Evolutionary conservation across 1,140 invertebrate species (phyloP).

Genomic region (Idris sp.): DNA sequence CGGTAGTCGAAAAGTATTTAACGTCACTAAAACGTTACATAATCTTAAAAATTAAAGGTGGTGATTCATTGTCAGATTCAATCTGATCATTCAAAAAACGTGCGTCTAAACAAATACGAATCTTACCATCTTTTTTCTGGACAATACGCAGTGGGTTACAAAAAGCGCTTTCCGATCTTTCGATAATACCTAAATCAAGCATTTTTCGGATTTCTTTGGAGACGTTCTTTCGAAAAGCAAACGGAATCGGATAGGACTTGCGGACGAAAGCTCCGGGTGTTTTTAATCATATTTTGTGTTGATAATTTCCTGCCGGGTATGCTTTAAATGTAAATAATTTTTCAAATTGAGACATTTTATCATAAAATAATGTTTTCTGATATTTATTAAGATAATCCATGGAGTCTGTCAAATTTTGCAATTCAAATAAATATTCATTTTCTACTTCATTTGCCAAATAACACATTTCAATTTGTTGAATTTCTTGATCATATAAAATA

Average conservation of each 20-base stretch:
- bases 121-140: neutral
- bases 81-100: neutral
- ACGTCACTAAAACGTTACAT: neutral
- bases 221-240: neutral
- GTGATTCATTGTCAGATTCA: slow-evolving; percentile 2
- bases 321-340: neutral
- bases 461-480: no score
- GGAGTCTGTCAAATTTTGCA: no score
- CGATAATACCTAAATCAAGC: neutral
- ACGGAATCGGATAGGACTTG: neutral
- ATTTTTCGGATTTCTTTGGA: neutral
- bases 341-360: no score
- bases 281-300: neutral
- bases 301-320: neutral
- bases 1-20: neutral
- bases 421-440: no score
- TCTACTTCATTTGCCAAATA: no score
- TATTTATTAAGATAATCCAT: no score
- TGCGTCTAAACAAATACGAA: neutral
- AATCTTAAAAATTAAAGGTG: neutral
- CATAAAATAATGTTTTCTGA: no score
- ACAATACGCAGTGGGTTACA: slow-evolving; percentile 1
- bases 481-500: no score
- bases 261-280: neutral
- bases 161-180: neutral